A percentile compares a stretch with the other conserved stretches of the same genome.
Evolutionary conservation across 2,113 vertebrate species (phyloP).

Genomic region (Hyaena hyaena): DNA sequence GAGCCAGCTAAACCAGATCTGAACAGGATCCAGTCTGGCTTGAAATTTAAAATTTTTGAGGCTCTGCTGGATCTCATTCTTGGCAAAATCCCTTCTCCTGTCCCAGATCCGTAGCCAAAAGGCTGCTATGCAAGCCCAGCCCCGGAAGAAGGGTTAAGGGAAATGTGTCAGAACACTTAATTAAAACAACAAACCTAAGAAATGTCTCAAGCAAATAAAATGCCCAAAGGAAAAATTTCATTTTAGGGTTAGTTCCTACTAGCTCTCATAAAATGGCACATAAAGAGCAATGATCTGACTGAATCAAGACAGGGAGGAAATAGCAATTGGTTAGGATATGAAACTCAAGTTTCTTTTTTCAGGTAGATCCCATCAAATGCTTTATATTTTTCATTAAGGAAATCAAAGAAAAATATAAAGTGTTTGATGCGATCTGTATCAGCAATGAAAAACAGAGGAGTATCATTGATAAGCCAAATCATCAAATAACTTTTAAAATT

Average conservation of each 20-base stretch:
- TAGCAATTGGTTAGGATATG: not conserved
- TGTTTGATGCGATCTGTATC: not conserved
- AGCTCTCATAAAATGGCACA: constrained; percentile 3
- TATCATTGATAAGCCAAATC: not conserved
- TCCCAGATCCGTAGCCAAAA: constrained; percentile 41
- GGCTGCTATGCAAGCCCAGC: constrained; percentile 14
- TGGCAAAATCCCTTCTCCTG: constrained; percentile 43
- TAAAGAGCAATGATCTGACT: not conserved
- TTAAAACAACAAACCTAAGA: constrained; percentile 61
- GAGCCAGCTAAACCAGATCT: constrained; percentile 64
- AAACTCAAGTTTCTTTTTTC: constrained; percentile 26
- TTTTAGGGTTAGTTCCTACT: constrained; percentile 30
- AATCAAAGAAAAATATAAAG: constrained; percentile 17
- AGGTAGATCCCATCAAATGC: not conserved
- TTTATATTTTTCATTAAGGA: constrained; percentile 21
- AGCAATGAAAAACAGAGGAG: constrained; percentile 33
- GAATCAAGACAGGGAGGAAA: not conserved
- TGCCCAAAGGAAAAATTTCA: constrained; percentile 15
- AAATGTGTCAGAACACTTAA: constrained; percentile 70
- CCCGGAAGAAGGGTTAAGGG: constrained; percentile 53
- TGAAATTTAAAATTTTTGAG: constrained; percentile 63
- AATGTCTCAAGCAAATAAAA: constrained; percentile 52
- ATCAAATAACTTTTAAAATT: not conserved
- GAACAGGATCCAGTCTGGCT: constrained; percentile 59
- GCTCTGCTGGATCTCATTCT: constrained; percentile 23